Evolutionary conservation across 2,797 vertebrate genomes (phyloP), one percentile per base, ranked within the genome.

Genomic region (Diplodus puntazzo): DNA sequence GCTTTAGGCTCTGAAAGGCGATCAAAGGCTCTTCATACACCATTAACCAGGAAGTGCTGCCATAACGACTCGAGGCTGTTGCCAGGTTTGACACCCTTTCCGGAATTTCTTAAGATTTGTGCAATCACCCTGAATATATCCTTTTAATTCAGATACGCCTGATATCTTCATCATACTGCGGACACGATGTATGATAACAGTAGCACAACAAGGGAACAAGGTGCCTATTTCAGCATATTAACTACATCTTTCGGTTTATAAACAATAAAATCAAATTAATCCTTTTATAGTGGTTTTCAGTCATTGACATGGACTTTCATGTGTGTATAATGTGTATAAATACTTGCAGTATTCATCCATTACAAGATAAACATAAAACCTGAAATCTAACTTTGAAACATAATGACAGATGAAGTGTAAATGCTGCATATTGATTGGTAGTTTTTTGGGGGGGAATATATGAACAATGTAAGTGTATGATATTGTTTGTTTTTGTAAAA

Each of bases 11-110:
- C 84, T 85, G 71, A 72, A 85, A 85, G 64, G 73, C 79, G 85
- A 93, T 94, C 94, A 95, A 95, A 95, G 93, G 79, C 84, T 82
- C 75, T 94, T 95, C 91, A 96, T 95, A 95, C 93, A 93, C 92
- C 93, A 95, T 95, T 95, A 95, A 95, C 88, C 87, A 87, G 84
- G 90, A 94, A 94, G 91, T 93, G 87, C 88, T 89, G 85, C 92
- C 87, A 87, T 92, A 93, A 94, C 77, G 68, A 90, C 86, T 88
- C 23, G 18, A 84, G 73, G 81, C 89, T 89, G 89, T 90, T 91
- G 92, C 89, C 89, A 93, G 85, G 78, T 93, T 92, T 93, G 88
- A 94, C 93, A 89, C 93, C 85, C 74, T 27, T 87, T 87, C 84
- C 75, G 82, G 69, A 78, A 87, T 80, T 88, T 77, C 82, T 75